These are phyloP conservation scores for Tupaia tana DNA, from an alignment of 2,113 vertebrate species.

Conservation along the genomic window DNA sequence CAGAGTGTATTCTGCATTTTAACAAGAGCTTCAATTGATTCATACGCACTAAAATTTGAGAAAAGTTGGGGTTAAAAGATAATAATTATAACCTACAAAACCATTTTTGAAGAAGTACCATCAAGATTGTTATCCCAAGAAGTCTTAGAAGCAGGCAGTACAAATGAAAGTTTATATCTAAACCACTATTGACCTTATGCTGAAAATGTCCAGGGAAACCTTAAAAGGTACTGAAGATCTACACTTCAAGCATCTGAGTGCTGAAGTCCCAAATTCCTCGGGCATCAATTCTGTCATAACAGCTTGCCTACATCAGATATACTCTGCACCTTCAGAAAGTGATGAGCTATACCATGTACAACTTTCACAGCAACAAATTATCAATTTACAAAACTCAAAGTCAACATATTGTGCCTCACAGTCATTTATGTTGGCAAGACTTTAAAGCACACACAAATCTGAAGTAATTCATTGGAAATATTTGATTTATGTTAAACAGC, in stretches of 20 bases:
- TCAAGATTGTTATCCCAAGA: constrained; percentile 26
- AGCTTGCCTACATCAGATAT: constrained; percentile 71
- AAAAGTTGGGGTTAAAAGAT: neutral
- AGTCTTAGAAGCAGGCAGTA: constrained; percentile 1
- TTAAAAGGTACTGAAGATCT: neutral
- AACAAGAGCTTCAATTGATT: neutral
- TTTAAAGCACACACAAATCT: constrained; percentile 74
- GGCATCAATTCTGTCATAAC: constrained; percentile 39
- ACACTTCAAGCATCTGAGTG: constrained; percentile 3
- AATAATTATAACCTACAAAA: neutral
- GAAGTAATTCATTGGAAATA: constrained; percentile 71
- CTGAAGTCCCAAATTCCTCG: constrained; percentile 42
- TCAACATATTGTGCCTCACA: constrained; percentile 68
- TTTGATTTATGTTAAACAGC: constrained; percentile 77
- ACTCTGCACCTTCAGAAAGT: constrained; percentile 51
- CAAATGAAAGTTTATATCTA: constrained; percentile 13
- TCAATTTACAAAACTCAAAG: constrained; percentile 69
- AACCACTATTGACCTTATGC: neutral
- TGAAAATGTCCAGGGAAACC: constrained; percentile 44
- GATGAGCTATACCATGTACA: constrained; percentile 62
- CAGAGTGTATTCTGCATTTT: neutral
- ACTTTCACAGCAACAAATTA: constrained; percentile 68
- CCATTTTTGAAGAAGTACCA: neutral
- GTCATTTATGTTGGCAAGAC: constrained; percentile 76
- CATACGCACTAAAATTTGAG: neutral